Evolutionary conservation across 2,113 vertebrate genomes (phyloP).

Genomic region (Albula goreensis): DNA sequence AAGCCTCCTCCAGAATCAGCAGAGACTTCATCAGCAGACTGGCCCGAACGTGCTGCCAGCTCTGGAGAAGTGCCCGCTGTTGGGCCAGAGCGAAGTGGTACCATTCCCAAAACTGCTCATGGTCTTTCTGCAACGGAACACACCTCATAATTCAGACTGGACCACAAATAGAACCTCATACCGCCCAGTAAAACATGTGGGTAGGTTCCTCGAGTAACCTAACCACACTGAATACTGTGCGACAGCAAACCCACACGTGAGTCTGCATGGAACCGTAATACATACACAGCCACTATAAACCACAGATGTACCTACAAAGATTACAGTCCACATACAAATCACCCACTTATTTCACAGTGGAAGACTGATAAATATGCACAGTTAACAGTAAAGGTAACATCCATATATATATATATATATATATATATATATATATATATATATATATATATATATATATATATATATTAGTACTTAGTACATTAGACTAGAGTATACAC

Average conservation of each 20-base stretch:
- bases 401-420: too few species aligned
- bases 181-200: neutral
- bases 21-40: conserved; percentile 73
- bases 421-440: too few species aligned
- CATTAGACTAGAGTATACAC: neutral
- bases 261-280: neutral
- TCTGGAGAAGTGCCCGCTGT: conserved; percentile 61
- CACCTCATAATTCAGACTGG: neutral
- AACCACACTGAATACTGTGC: neutral
- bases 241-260: neutral
- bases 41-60: conserved; percentile 69
- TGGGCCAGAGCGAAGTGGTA: conserved; percentile 68
- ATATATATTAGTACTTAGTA: too few species aligned
- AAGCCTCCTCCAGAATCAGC: conserved; percentile 73
- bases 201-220: neutral
- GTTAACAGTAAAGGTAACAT: neutral
- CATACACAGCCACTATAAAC: neutral
- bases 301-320: neutral
- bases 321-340: too few species aligned
- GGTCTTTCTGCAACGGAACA: conserved; percentile 66
- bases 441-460: too few species aligned
- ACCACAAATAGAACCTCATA: neutral
- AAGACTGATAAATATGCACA: conserved; percentile 20
- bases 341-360: conserved; percentile 14
- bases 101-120: conserved; percentile 72